Evolutionary conservation across 1,140 invertebrate genomes (phyloP), one percentile per base, ranked within the genome.

Genomic region (Adoxophyes honmai): DNA sequence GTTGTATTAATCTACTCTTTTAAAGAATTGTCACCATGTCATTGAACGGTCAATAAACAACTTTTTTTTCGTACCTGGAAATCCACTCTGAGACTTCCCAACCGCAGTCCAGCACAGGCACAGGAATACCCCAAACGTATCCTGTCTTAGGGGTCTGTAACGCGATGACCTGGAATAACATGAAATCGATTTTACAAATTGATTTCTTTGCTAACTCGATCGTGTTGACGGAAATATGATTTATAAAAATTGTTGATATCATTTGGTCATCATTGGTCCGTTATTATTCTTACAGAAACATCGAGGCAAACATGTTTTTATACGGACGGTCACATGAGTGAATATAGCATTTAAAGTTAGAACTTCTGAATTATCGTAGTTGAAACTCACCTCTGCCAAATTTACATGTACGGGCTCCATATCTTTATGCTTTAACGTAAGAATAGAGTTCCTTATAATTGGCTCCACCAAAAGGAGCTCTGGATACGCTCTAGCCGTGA

Each of bases 11-110:
- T n/a, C n/a, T n/a, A n/a, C n/a, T n/a, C n/a, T n/a, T n/a, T n/a
- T n/a, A n/a, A n/a, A n/a, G n/a, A n/a, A n/a, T n/a, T n/a, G n/a
- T n/a, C n/a, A n/a, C n/a, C n/a, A n/a, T n/a, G n/a, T n/a, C n/a
- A n/a, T n/a, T n/a, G n/a, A n/a, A 34, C 4, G 14, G 14, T 39
- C 14, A 15, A 39, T 42, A 10, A 10, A 14, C 9, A 42, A 42
- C 1, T 7, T 42, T 11, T 18, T n/a, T 90, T 81, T 57, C 89
- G 88, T 57, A 92, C 64, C 91, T 91, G 0, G 92, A 93, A 55
- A 93, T 75, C 93, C 93, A 94, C 56, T 89, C 83, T 1, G 91
- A 90, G 4, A 89, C 86, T 73, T 93, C 92, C 54, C 91, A 90
- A 3, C 93, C 93, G 61, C 93, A 94, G 63, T 93, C 93, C 37